These are phyloP conservation scores for Podarcis siculus DNA, from an alignment of 2,797 vertebrate species.

Conservation along the genomic window DNA sequence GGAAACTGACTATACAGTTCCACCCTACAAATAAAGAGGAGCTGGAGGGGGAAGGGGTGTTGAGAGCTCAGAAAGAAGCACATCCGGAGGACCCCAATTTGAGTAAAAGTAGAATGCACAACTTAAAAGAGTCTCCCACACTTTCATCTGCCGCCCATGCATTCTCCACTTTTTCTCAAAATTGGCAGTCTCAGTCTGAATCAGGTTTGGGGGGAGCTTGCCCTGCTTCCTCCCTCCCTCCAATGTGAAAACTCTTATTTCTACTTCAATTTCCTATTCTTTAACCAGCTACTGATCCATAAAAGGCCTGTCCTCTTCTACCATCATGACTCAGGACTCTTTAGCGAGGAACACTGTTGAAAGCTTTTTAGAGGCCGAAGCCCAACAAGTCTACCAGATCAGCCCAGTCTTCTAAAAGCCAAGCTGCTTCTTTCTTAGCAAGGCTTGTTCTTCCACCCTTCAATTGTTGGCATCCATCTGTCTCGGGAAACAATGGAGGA, in stretches of 20 bases:
- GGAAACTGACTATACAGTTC: not conserved
- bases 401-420: not conserved
- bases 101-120: not conserved
- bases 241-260: not conserved
- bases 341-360: not conserved
- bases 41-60: too few species aligned
- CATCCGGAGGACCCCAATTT: not conserved
- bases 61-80: not conserved
- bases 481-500: too few species aligned
- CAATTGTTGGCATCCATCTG: too few species aligned
- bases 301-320: not conserved
- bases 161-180: not conserved
- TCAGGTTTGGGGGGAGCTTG: not conserved
- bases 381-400: not conserved
- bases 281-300: not conserved
- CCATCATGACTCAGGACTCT: not conserved
- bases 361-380: not conserved
- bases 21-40: not conserved
- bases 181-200: not conserved
- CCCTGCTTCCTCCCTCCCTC: not conserved
- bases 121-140: not conserved
- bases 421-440: not conserved
- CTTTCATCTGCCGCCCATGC: not conserved
- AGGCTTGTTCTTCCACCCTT: not conserved
- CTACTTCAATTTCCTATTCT: not conserved